Evolutionary conservation across 2,113 vertebrate species (phyloP).

Genomic region (Petaurus breviceps): DNA sequence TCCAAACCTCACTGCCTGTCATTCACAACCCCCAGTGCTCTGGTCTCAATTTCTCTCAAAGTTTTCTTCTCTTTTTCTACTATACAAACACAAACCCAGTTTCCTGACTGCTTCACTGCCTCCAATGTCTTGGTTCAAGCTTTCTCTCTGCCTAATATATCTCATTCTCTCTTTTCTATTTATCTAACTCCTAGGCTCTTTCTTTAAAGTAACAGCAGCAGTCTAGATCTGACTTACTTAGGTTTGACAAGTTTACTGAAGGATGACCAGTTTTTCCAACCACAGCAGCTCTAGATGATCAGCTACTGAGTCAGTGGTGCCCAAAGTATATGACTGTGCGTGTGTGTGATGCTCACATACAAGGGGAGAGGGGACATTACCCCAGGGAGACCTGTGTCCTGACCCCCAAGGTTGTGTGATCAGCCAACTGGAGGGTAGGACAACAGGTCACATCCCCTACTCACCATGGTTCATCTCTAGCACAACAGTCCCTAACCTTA

Average conservation of each 20-base stretch:
- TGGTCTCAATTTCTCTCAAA: neutral
- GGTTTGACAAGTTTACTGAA: neutral
- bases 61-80: neutral
- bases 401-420: neutral
- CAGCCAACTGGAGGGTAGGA: neutral
- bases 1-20: neutral
- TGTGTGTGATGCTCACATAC: neutral
- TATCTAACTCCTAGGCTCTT: neutral
- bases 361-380: neutral
- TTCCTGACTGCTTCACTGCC: neutral
- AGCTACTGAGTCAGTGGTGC: neutral
- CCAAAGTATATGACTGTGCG: neutral
- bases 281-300: neutral
- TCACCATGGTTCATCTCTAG: neutral
- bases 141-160: neutral
- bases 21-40: neutral
- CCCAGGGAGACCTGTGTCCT: neutral
- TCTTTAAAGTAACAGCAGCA: neutral
- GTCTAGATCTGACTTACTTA: too few relatives aligned
- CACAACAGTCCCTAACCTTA: neutral
- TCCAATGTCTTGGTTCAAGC: too few relatives aligned
- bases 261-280: neutral
- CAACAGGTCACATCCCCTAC: neutral
- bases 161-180: too few relatives aligned
- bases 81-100: neutral